Evolutionary conservation across 2,888 invertebrate genomes (phyloP), one percentile per base, ranked within the genome.

Genomic region (Hipparchia sbordonii): DNA sequence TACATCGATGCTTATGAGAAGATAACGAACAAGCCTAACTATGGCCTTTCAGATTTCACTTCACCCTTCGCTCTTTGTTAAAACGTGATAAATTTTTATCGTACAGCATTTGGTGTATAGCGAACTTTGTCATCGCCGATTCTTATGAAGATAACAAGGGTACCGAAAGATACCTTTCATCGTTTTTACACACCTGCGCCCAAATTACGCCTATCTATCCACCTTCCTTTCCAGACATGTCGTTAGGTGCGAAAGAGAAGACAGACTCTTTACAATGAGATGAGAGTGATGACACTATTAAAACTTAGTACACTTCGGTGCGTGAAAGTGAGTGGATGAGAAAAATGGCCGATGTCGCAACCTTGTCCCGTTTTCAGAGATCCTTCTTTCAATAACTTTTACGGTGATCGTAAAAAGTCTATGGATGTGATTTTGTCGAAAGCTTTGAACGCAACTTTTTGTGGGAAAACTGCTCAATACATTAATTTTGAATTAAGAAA

Each of bases 121-220:
- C 46, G 8, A 61, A 61, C 61, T 33, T 61, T 39, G 61, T 6
- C 6, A 69, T 33, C n/a, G 61, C 61, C 13, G 69, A 69, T 69
- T 69, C 61, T 61, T 69, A 61, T 61, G 61, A 52, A 61, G 69
- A 69, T 69, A 69, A 69, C 60, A 61, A 69, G 69, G 33, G 69
- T 65, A 65, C 51, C 23, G 23, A 33, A 10, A 68, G 51, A 60
- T 61, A 69, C 61, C 69, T 69, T 52, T 52, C 69, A 61, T 69
- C 69, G 69, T 69, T 69, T 61, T 69, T 61, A 45, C 45, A 60
- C 69, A 69, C 69, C 69, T 69, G 69, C 61, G 69, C 60, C 60
- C 52, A 61, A 69, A 69, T 69, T 69, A 57, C 46, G 8, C 59
- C 46, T 23, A 59, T 59, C 68, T n/a, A 4, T 68, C 67, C 13